Conservation (phyloP, 30 jellyfish, hydroid and myxozoan species). For the Euphysa ruthae region DNA sequence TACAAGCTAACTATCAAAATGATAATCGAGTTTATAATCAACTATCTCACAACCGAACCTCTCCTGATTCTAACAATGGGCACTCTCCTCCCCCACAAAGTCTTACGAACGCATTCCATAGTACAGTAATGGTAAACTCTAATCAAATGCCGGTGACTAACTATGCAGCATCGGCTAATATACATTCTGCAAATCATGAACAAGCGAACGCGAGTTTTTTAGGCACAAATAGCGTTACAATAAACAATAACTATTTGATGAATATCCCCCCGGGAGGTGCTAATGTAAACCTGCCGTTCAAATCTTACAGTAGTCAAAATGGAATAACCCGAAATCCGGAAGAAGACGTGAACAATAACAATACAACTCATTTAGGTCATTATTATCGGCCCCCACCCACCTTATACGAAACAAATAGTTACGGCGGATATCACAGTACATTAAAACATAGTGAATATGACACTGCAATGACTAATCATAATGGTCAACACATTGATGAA, state of each 20-base stretch:
- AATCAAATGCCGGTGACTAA: slow-evolving; percentile 24
- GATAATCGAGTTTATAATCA: slow-evolving; percentile 73
- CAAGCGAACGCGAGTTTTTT: slow-evolving; percentile 63
- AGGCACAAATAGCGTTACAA: slow-evolving; percentile 56
- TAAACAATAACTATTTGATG: slow-evolving; percentile 68
- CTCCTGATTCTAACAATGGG: slow-evolving; percentile 42
- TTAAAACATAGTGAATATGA: slow-evolving; percentile 52
- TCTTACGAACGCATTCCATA: slow-evolving; percentile 25
- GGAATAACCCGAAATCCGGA: slow-evolving; percentile 55
- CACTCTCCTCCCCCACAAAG: slow-evolving; percentile 73
- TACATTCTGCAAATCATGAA: slow-evolving; percentile 53
- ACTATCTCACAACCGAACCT: slow-evolving; percentile 28
- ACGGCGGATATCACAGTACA: slow-evolving; percentile 35
- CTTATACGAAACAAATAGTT: slow-evolving; percentile 14
- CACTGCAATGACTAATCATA: slow-evolving; percentile 55
- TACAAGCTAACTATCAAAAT: slow-evolving; percentile 50
- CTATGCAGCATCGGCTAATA: slow-evolving; percentile 8
- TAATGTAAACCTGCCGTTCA: slow-evolving; percentile 61
- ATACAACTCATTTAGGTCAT: slow-evolving; percentile 49
- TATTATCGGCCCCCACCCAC: slow-evolving; percentile 55
- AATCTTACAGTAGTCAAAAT: slow-evolving; percentile 56
- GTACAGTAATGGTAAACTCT: slow-evolving; percentile 35
- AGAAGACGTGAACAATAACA: slow-evolving; percentile 52
- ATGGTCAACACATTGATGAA: slow-evolving; percentile 87
- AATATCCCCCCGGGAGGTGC: slow-evolving; percentile 84